Evolutionary conservation across 2,888 invertebrate species (phyloP), one percentile per base, ranked within the genome.

Genomic region (Lasioglossum morio): DNA sequence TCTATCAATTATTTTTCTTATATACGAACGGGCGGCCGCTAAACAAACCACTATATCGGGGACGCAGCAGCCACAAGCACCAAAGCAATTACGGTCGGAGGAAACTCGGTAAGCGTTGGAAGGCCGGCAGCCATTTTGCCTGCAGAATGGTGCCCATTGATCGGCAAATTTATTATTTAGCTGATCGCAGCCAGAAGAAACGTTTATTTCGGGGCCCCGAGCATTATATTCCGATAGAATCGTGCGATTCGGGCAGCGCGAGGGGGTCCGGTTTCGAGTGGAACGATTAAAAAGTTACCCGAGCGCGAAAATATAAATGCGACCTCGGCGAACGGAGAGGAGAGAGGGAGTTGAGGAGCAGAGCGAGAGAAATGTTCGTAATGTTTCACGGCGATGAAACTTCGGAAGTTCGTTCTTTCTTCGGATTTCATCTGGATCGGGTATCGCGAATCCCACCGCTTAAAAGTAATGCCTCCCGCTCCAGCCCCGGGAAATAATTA

Each of bases 231-330:
- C 23, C 40, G 70, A 40, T 16, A 16, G 12, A 57, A 19, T 40
- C 37, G 16, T 4, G 23, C 4, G 69, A 79, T 75, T 70, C 30
- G 30, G 7, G 14, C 16, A n/a, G n/a, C 30, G 60, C 27, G 7
- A 16, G 30, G 14, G 2, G 30, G 63, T 34, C 63, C 63, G 30
- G 63, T 63, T 19, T 27, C 30, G 30, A 12, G 23, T 12, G 37
- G 57, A 43, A 30, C 86, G 86, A 86, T 86, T 86, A 86, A 85
- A 86, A 81, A 81, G 75, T 86, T 78, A 78, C 69, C 19, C 23
- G 19, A 76, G 66, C 81, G 76, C 12, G 77, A 79, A 74, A 81
- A 82, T 77, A 73, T 79, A 57, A 73, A 79, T 77, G 73, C 40
- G 81, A 79, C 70, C 30, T 8, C 69, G 37, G 8, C 30, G 30